phyloP scores from a whole-genome alignment of 2,888 invertebrate genomes.

The Acrobasis repandana region DNA sequence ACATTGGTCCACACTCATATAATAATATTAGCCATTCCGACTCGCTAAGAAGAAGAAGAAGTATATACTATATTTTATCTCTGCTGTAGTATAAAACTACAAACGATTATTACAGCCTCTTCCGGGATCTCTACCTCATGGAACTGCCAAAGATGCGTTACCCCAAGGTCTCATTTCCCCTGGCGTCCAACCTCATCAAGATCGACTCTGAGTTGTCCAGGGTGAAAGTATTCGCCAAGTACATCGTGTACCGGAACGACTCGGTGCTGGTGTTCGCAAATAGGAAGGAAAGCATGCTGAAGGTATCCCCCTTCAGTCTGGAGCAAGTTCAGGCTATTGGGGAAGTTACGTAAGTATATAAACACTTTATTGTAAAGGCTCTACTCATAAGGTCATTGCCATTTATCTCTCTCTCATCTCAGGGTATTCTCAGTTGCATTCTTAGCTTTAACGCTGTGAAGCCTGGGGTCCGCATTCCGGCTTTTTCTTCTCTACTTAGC shows the following conservation, averaged over 20 bases:
- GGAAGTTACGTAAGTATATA: slow-evolving; percentile 53
- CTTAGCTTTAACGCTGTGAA: too few relatives aligned
- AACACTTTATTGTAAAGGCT: too few relatives aligned
- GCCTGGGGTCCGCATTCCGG: too few relatives aligned
- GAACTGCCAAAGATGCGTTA: slow-evolving; percentile 43
- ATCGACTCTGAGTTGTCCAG: slow-evolving; percentile 48
- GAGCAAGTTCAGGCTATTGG: slow-evolving; percentile 51
- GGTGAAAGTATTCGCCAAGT: slow-evolving; percentile 53
- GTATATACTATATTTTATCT: too few relatives aligned
- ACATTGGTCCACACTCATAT: too few relatives aligned
- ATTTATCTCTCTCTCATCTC: too few relatives aligned
- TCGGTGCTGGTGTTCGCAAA: slow-evolving; percentile 41
- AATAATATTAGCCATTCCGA: too few relatives aligned
- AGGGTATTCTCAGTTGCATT: too few relatives aligned
- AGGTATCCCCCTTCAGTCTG: slow-evolving; percentile 57
- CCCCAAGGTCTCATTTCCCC: slow-evolving; percentile 46
- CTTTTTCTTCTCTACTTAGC: too few relatives aligned
- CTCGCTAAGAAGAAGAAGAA: too few relatives aligned
- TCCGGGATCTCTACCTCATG: slow-evolving; percentile 44
- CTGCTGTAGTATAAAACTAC: too few relatives aligned
- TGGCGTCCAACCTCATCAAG: slow-evolving; percentile 51
- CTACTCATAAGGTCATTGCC: too few relatives aligned
- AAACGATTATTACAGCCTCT: slow-evolving; percentile 43
- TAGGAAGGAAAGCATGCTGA: slow-evolving; percentile 33
- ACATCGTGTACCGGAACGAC: slow-evolving; percentile 51